Base-by-base conservation (phyloP, 2,113 vertebrate species). In the Myanophis thanlyinensis region DNA sequence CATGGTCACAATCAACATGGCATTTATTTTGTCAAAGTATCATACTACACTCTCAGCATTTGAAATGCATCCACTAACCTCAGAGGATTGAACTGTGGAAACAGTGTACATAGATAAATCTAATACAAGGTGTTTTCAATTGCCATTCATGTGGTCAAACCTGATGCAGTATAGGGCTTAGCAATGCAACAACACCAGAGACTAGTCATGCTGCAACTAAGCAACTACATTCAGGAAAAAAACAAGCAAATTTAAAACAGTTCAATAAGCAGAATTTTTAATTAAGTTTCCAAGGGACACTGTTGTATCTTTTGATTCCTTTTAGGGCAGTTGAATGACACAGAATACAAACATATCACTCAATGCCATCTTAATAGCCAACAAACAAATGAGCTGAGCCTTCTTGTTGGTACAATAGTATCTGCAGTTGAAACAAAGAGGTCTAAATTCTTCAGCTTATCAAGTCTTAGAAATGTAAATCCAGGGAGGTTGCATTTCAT, bases 241-340 rank as follows among this genome's bases (percentile, higher is more conserved):
- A 95, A 94, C 84, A 93, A 95, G 90, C 93, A 91, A 95, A 44
- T 91, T 91, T 91, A 91, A 92, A 59, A 67, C 12, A 85, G 93
- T 56, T 91, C 92, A 92, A 54, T 1, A 4, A 56, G 91, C 88
- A 91, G 85, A 90, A 93, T 80, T 90, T 89, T 93, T 96, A 94
- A 90, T 93, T 90, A 95, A 91, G 89, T 52, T 9, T 30, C 90
- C 91, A 6, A 12, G 22, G 62, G 88, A 94, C 52, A 94, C 89
- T 56, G 47, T 92, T 86, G 90, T 0, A 95, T 95, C 94, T 85
- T 51, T 91, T 80, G 85, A 87, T 87, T 93, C 48, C 86, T 92
- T 92, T 10, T 22, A 62, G 91, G 89, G 84, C 0, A 85, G 0
- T 10, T 27, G 46, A n/a, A 56, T 27, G 93, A 86, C 91, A 95